phyloP scores from a whole-genome alignment of 1,140 invertebrate species.

The Apolygus lucorum region DNA sequence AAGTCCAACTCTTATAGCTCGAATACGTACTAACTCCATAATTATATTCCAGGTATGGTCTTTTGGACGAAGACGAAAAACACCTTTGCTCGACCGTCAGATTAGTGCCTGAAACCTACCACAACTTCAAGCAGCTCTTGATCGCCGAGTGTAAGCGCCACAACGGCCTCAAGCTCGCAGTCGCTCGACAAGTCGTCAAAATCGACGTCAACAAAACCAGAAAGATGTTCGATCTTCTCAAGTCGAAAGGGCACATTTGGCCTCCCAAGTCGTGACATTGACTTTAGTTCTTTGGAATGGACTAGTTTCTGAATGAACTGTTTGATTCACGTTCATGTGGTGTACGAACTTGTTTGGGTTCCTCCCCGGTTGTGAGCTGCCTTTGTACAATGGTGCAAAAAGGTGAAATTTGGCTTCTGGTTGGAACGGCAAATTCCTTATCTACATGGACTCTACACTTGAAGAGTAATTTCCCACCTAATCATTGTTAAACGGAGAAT shows the following conservation, averaged over 20 bases:
- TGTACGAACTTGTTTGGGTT: too few relatives aligned
- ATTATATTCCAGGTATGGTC: constrained; percentile 44
- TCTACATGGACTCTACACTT: too few relatives aligned
- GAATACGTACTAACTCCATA: too few relatives aligned
- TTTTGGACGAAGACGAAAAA: constrained; percentile 59
- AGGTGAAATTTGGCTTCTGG: too few relatives aligned
- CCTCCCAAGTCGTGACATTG: constrained; percentile 19
- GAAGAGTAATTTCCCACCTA: too few relatives aligned
- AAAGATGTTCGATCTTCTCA: constrained; percentile 76
- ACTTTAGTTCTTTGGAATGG: too few relatives aligned
- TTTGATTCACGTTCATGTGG: neutral
- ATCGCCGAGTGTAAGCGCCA: constrained; percentile 63
- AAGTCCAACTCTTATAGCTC: too few relatives aligned
- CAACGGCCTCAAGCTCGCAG: constrained; percentile 60
- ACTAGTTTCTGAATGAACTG: too few relatives aligned
- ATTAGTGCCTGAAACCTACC: constrained; percentile 63
- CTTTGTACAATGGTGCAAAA: too few relatives aligned
- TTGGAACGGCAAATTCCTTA: too few relatives aligned
- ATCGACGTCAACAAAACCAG: constrained; percentile 92
- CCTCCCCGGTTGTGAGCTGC: too few relatives aligned
- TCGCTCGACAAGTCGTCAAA: constrained; percentile 72
- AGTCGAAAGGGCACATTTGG: constrained; percentile 43
- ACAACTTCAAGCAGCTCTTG: constrained; percentile 65
- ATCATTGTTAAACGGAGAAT: too few relatives aligned
- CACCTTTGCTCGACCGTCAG: constrained; percentile 65